phyloP scores from a whole-genome alignment of 1,140 invertebrate species.

The Sinonovacula constricta region DNA sequence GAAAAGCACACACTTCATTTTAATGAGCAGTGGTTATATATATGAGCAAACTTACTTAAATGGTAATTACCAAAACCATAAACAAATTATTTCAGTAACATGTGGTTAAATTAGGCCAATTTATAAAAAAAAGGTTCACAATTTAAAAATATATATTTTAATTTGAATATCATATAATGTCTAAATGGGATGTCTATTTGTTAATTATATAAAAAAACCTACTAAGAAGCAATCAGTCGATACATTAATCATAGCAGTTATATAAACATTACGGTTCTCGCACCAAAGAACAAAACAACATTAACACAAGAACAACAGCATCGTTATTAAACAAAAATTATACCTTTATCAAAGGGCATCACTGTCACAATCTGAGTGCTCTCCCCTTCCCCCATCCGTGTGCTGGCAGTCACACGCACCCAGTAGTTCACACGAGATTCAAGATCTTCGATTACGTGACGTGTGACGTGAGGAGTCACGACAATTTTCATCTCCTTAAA shows the following conservation, averaged over 20 bases:
- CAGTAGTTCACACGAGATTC: slow-evolving; percentile 82
- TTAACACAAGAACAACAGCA: background rate
- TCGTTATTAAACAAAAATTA: background rate
- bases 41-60: too few species aligned
- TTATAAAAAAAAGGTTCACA: too few species aligned
- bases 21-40: too few species aligned
- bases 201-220: too few species aligned
- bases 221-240: background rate
- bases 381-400: slow-evolving; percentile 83
- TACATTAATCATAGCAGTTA: background rate
- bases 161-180: too few species aligned
- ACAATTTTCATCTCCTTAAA: slow-evolving; percentile 53
- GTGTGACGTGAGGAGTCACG: slow-evolving; percentile 52
- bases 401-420: slow-evolving; percentile 73
- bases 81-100: too few species aligned
- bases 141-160: too few species aligned
- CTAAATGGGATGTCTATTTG: too few species aligned
- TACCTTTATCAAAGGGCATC: slow-evolving; percentile 65
- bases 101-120: too few species aligned
- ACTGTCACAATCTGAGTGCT: slow-evolving; percentile 62
- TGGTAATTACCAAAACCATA: too few species aligned
- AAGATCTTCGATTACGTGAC: slow-evolving; percentile 78
- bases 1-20: too few species aligned
- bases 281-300: background rate
- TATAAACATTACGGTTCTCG: background rate